These are phyloP conservation scores for Pleuronectes platessa DNA, from an alignment of 2,113 vertebrate species.

Conservation along the genomic window DNA sequence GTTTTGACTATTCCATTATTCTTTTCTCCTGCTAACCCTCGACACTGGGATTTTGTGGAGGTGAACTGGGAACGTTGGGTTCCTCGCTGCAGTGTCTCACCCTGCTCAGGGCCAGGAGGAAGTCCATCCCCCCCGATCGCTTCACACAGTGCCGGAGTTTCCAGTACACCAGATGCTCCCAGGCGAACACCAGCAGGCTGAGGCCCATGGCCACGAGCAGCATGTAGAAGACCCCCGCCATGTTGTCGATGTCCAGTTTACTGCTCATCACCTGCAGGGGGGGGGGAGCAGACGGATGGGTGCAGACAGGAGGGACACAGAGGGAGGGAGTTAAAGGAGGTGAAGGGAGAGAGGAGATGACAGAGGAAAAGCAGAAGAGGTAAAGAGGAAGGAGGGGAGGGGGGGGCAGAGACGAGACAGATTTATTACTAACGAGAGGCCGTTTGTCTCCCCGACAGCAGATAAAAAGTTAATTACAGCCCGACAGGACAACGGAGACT, in stretches of 20 bases:
- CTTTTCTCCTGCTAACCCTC: background rate
- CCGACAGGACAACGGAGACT: constrained; percentile 12
- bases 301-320: background rate
- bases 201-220: constrained; percentile 92
- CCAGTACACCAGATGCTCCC: constrained; percentile 93
- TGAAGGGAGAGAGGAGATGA: background rate
- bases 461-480: constrained; percentile 54
- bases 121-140: constrained; percentile 86
- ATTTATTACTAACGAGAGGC: constrained; percentile 45
- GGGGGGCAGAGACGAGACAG: constrained; percentile 7
- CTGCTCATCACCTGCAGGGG: constrained; percentile 89
- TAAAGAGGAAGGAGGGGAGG: background rate
- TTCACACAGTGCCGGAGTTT: constrained; percentile 88
- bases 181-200: constrained; percentile 90
- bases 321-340: background rate
- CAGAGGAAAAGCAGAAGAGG: background rate
- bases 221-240: constrained; percentile 94
- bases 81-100: constrained; percentile 62
- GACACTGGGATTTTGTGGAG: too few relatives aligned
- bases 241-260: constrained; percentile 93
- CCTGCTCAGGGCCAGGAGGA: constrained; percentile 90
- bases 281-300: background rate
- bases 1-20: too few relatives aligned
- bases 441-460: constrained; percentile 49
- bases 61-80: background rate